Base-by-base conservation (phyloP, 2,797 vertebrate species). In the Limosa lapponica region DNA sequence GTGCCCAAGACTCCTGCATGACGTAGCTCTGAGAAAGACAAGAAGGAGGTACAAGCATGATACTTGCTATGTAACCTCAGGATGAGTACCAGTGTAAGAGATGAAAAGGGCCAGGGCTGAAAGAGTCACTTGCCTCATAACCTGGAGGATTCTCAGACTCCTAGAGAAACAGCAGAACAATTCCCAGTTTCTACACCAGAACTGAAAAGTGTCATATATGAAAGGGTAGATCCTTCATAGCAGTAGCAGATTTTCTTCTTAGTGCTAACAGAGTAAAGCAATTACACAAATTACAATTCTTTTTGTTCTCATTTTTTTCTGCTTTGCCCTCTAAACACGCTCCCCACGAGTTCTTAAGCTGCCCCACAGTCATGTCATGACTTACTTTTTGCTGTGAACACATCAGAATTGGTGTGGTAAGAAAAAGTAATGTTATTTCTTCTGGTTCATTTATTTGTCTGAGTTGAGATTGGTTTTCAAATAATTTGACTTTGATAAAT, bases 401-500 rank as follows among this genome's bases (percentile, higher is more conserved):
- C 87, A 82, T 55, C 34, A 52, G 37, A 87, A 66, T 7, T 51
- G 46, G 12, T 22, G 20, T 10, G 32, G 39, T 36, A 79, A 73
- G 41, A 66, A 71, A 78, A 94, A 48, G 9, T 17, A 92, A 62
- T 22, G n/a, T 28, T 81, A 48, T 44, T 89, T 83, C 65, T 80
- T 61, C 39, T 59, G n/a, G 24, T 88, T 71, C 39, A 70, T 90
- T 90, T 82, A 65, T 27, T 71, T 78, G 32, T 54, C 81, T 41
- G 25, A 82, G 51, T 34, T 44, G 54, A 65, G 48, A 64, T 27
- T 72, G 34, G 30, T 96, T 91, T 91, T 58, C 54, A 87, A 84
- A 73, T 79, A 83, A 79, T 84, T 75, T 89, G 59, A 85, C 80
- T 93, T 71, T 84, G 91, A 95, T 72, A 91, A 87, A 94, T 0